A percentile compares a stretch with the other conserved stretches of the same genome.
Evolutionary conservation across 2,797 vertebrate genomes (phyloP).

Genomic region (Aselliscus stoliczkanus): DNA sequence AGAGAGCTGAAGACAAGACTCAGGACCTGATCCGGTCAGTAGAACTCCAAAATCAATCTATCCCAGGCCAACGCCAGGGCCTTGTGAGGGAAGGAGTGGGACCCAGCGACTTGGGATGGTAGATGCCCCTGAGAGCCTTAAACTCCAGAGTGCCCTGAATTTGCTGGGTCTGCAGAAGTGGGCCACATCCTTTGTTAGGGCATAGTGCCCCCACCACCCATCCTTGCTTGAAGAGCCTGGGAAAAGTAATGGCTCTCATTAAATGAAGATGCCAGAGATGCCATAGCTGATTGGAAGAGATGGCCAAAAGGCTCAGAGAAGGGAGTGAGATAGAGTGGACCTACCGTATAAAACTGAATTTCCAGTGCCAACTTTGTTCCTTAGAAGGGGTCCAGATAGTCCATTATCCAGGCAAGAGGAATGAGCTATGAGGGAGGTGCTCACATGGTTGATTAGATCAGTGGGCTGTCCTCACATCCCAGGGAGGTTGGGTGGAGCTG

Average conservation of each 20-base stretch:
- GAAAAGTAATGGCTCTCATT: background rate
- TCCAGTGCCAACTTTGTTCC: background rate
- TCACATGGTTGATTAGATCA: fast-evolving
- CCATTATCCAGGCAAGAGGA: background rate
- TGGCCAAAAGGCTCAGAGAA: background rate
- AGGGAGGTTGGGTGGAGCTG: background rate
- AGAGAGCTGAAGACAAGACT: background rate
- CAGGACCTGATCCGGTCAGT: background rate
- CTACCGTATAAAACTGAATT: fast-evolving
- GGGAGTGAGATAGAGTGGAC: fast-evolving
- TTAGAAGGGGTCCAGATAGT: background rate
- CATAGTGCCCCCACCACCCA: fast-evolving
- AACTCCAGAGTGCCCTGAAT: background rate
- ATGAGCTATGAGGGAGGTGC: background rate
- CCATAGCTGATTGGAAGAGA: fast-evolving
- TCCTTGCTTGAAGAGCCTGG: background rate
- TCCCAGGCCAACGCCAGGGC: fast-evolving
- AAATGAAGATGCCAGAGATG: background rate
- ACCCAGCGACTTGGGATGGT: background rate
- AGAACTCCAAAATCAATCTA: background rate
- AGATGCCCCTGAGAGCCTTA: background rate
- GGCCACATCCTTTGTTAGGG: background rate
- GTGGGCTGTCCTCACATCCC: background rate
- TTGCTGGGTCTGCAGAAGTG: background rate
- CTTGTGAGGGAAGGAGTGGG: background rate